Base-by-base conservation (phyloP, 2,797 vertebrate genomes). In the Myotis myotis region DNA sequence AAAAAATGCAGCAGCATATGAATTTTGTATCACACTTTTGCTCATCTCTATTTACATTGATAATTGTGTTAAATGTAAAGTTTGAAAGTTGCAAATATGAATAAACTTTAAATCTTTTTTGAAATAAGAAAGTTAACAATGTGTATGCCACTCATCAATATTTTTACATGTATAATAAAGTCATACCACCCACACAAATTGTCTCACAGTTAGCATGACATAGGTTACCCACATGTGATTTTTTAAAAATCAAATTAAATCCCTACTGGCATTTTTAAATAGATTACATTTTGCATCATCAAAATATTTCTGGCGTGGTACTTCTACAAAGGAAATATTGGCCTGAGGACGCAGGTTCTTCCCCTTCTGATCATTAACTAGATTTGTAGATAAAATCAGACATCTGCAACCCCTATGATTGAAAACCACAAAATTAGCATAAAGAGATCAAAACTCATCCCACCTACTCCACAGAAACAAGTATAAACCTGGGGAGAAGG, bases 311-410 rank as follows among this genome's bases (percentile, higher is more conserved):
- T 87, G 53, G 60, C 41, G 33, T 78, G 78, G 85, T n/a, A 38
- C 23, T 88, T 93, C 44, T 87, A 33, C 76, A 91, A 81, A 71
- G 8, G n/a, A 60, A 74, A 74, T 57, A 84, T 16, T 91, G 25
- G 3, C 30, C 33, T 70, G 23, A 60, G 41, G 53, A 87, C 41
- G 12, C 17, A 89, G 22, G 17, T 47, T 33, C 13, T 90, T 86
- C 55, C 13, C n/a, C 33, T 25, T 72, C 33, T 72, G 15, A 19
- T 25, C 36, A 85, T 51, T 82, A 95, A 85, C n/a, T 90, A 44
- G 16, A 81, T 38, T 83, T 53, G 8, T 51, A 95, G 78, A 79
- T 93, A 95, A 92, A 91, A 78, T 79, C 57, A 93, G 57, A 82
- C 9, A 82, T 16, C 17, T 36, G 30, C 12, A 80, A 82, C 7